Percentiles rank a stretch among this genome's conserved stretches.
Conservation (phyloP, 64 coral and sea anemone genomes). For the Acropora tenuis region DNA sequence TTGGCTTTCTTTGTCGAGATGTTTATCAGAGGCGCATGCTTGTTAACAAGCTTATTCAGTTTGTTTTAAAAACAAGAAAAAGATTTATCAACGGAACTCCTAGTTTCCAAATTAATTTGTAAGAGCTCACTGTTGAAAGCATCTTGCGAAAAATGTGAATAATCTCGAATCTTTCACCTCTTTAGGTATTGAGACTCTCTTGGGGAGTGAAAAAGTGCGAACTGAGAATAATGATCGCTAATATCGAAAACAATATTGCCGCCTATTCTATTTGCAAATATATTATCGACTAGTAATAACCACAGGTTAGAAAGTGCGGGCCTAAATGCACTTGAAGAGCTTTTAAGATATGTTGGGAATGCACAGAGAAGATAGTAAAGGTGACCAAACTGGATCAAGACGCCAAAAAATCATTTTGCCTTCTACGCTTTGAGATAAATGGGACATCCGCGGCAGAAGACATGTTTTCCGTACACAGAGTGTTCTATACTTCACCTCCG, state of each 20-base stretch:
- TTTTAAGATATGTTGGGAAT: too few species aligned
- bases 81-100: neutral
- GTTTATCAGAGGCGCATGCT: conserved; percentile 26
- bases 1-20: conserved; percentile 25
- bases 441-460: too few species aligned
- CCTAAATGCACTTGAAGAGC: too few species aligned
- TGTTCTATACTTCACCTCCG: too few species aligned
- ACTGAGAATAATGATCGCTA: neutral
- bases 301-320: too few species aligned
- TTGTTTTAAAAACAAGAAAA: conserved; percentile 27
- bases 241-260: neutral
- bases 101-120: neutral
- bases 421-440: too few species aligned
- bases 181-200: neutral
- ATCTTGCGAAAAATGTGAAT: neutral
- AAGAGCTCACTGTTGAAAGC: neutral
- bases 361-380: too few species aligned
- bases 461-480: too few species aligned
- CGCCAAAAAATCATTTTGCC: too few species aligned
- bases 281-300: neutral
- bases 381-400: too few species aligned
- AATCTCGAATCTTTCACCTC: neutral
- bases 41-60: conserved; percentile 46
- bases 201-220: neutral
- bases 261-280: neutral